These are phyloP conservation scores for Pelochelys cantorii DNA, from an alignment of 2,797 vertebrate species.

Conservation along the genomic window DNA sequence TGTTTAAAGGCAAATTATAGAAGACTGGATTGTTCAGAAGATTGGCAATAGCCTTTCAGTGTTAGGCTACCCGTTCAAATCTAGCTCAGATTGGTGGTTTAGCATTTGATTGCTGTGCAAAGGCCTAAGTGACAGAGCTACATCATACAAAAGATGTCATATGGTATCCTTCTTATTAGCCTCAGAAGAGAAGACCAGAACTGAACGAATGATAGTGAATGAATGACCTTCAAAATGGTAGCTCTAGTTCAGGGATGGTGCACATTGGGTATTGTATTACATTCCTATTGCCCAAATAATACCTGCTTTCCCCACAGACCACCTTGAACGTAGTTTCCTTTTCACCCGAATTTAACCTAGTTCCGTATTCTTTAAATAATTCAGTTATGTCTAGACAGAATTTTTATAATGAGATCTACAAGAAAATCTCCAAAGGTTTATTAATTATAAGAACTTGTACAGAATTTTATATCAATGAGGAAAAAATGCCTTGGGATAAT, in stretches of 20 bases:
- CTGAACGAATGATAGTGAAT: neutral
- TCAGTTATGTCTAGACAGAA: neutral
- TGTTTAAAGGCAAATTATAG: neutral
- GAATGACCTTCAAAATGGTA: neutral
- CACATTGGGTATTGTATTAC: neutral
- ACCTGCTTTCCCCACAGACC: neutral
- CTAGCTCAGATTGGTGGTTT: neutral
- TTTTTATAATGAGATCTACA: neutral
- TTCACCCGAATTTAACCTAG: neutral
- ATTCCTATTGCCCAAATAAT: neutral
- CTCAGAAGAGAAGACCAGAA: neutral
- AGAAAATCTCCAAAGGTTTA: neutral
- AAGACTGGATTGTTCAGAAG: neutral
- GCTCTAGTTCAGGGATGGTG: neutral
- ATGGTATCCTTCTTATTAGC: neutral
- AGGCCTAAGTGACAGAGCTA: neutral
- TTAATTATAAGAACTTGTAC: neutral
- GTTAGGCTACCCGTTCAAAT: constrained; percentile 10
- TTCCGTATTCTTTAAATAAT: neutral
- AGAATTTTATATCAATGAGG: neutral
- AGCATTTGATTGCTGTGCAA: neutral
- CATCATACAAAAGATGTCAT: neutral
- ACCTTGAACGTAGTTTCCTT: neutral
- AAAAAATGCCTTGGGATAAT: neutral
- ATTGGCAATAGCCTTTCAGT: constrained; percentile 28